phyloP scores from a whole-genome alignment of 2,113 vertebrate species.

The Oceanites oceanicus region DNA sequence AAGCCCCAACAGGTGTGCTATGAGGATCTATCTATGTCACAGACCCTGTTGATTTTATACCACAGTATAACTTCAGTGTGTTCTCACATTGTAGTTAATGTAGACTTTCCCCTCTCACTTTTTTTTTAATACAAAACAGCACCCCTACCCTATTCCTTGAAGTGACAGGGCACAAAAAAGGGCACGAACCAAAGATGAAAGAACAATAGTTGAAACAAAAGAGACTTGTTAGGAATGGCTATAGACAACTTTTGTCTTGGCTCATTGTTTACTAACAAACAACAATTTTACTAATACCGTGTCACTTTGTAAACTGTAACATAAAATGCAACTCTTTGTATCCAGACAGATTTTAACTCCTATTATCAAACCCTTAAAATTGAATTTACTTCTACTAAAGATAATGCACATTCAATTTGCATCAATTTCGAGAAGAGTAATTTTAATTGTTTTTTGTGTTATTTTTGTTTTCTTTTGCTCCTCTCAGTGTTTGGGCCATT shows the following conservation, averaged over 20 bases:
- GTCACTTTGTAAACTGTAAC: background rate
- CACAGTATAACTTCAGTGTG: background rate
- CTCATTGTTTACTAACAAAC: background rate
- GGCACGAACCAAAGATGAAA: background rate
- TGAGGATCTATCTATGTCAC: background rate
- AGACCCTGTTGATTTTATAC: background rate
- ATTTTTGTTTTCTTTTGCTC: background rate
- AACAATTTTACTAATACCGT: background rate
- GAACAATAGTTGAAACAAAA: background rate
- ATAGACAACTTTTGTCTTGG: background rate
- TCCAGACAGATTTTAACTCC: background rate
- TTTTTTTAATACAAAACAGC: background rate
- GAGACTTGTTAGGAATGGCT: background rate
- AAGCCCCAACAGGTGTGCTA: background rate
- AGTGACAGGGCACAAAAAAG: background rate
- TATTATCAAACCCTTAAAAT: background rate
- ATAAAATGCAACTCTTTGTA: fast-evolving
- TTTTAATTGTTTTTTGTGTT: background rate
- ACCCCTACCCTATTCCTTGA: background rate
- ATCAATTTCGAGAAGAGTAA: background rate
- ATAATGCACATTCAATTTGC: background rate
- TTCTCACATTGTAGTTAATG: background rate
- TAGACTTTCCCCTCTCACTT: background rate
- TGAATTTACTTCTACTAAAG: background rate
- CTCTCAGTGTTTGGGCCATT: background rate